These are phyloP conservation scores for Lycia hirtaria DNA, from an alignment of 2,888 invertebrate genomes.

Conservation along the genomic window DNA sequence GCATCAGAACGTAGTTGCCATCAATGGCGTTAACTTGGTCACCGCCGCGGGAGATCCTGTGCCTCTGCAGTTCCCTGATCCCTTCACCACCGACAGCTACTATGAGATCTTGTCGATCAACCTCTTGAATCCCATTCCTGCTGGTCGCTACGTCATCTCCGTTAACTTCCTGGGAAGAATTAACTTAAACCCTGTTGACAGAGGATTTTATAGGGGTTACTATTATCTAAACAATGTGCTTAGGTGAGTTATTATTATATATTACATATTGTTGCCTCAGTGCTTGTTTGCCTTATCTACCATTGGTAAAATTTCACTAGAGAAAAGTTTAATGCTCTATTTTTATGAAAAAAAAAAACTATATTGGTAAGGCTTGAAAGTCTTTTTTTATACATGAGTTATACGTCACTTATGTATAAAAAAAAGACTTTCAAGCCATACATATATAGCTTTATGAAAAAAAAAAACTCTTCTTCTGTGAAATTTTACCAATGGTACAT, in stretches of 20 bases:
- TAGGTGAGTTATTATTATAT: slow-evolving; percentile 51
- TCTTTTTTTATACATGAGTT: too few species aligned
- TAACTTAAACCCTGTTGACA: slow-evolving; percentile 69
- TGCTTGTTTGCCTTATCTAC: too few species aligned
- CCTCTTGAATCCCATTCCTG: slow-evolving; percentile 52
- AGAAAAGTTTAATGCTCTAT: too few species aligned
- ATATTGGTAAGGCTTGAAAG: too few species aligned
- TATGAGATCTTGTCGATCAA: slow-evolving; percentile 70
- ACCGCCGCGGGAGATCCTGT: slow-evolving; percentile 49
- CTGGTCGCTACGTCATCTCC: slow-evolving; percentile 64
- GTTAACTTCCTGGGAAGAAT: slow-evolving; percentile 65
- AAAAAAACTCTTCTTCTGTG: too few species aligned
- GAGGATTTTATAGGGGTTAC: slow-evolving; percentile 78
- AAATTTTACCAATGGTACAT: too few species aligned
- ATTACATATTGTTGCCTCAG: not conserved
- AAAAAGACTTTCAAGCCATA: too few species aligned
- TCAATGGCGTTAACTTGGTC: slow-evolving; percentile 56
- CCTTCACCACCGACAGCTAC: slow-evolving; percentile 63
- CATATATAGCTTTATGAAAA: too few species aligned
- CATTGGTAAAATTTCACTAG: too few species aligned
- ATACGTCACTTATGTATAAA: not conserved
- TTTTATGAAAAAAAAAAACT: too few species aligned
- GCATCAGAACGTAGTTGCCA: slow-evolving; percentile 71
- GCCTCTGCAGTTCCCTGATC: slow-evolving; percentile 50
- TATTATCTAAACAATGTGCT: slow-evolving; percentile 59